Base-by-base conservation (phyloP, 2,797 vertebrate genomes). In the Sebastes nivosus region DNA sequence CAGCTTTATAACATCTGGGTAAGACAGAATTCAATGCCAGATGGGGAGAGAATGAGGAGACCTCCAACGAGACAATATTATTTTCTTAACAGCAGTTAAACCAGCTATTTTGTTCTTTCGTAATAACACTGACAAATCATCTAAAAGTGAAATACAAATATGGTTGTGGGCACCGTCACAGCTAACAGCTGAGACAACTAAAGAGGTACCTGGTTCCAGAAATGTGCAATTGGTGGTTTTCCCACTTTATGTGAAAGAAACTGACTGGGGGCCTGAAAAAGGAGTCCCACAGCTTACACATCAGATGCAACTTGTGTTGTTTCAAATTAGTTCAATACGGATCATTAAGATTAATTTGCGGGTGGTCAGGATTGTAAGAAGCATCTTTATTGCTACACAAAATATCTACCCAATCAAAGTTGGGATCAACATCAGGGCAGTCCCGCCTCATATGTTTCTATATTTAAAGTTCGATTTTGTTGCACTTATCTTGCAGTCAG, bases 391-490 rank as follows among this genome's bases (percentile, higher is more conserved):
- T 66, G 29, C 50, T 5, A 0, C 6, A 50, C 12, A 30, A 72
- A 22, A 70, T 32, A 36, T 54, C 20, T 46, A 34, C 34, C 13
- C 6, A 61, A 10, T 55, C 52, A 54, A 64, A 60, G 24, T 52
- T 34, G 20, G 14, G 63, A 67, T 68, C 38, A 66, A 34, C 7
- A 69, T 58, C 52, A 73, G 32, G 29, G 32, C 63, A 52, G 25
- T 24, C 58, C 61, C 1, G 2, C 61, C 72, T 79, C 24, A 2
- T 22, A 3, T 71, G 60, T 54, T 50, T 83, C 46, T 76, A 34
- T 61, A 55, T 85, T 79, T 75, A 36, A 52, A 75, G 29, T 63
- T 34, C 29, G 64, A 64, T 76, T 55, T 68, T 24, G 24, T 57
- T 71, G 12, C 22, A 59, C 20, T 34, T 52, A 9, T 63, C 42